These are phyloP conservation scores for Argentina silus DNA, from an alignment of 2,797 vertebrate genomes.

Conservation along the genomic window DNA sequence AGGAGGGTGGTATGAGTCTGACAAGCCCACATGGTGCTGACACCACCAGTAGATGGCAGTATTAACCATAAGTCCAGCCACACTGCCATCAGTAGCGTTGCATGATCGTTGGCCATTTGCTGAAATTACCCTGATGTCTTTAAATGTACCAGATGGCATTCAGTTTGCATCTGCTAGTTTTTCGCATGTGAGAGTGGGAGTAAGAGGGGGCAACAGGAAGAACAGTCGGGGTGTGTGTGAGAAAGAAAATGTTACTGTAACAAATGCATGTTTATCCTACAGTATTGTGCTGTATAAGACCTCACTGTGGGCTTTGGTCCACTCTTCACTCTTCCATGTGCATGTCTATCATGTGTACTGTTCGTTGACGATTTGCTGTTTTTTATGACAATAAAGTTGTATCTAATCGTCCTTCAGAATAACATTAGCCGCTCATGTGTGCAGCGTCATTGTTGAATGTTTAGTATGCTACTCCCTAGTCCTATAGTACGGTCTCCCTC, in stretches of 20 bases:
- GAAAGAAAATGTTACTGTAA: constrained; percentile 23
- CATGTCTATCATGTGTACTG: too few relatives aligned
- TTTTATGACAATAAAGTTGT: too few relatives aligned
- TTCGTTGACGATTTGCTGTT: too few relatives aligned
- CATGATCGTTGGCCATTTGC: constrained; percentile 40
- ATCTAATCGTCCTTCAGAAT: too few relatives aligned
- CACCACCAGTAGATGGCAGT: constrained; percentile 69
- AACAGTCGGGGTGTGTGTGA: constrained; percentile 18
- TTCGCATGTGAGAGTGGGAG: constrained; percentile 45
- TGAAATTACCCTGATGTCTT: constrained; percentile 64
- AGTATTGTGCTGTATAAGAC: neutral
- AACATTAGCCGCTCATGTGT: too few relatives aligned
- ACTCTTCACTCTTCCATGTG: neutral
- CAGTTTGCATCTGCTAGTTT: constrained; percentile 57
- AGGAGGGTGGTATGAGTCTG: too few relatives aligned
- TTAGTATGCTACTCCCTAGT: too few relatives aligned
- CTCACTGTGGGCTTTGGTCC: neutral
- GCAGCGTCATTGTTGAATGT: too few relatives aligned
- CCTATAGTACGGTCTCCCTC: too few relatives aligned
- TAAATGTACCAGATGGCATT: constrained; percentile 66
- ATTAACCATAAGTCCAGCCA: constrained; percentile 47
- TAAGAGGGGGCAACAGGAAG: constrained; percentile 23
- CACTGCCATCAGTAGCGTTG: constrained; percentile 21
- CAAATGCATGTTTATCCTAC: neutral
- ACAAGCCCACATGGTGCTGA: constrained; percentile 37